A percentile compares a stretch with the other conserved stretches of the same genome.
These are phyloP conservation scores for Heliconius ismenius DNA, from an alignment of 2,888 invertebrate species.

Conservation along the genomic window DNA sequence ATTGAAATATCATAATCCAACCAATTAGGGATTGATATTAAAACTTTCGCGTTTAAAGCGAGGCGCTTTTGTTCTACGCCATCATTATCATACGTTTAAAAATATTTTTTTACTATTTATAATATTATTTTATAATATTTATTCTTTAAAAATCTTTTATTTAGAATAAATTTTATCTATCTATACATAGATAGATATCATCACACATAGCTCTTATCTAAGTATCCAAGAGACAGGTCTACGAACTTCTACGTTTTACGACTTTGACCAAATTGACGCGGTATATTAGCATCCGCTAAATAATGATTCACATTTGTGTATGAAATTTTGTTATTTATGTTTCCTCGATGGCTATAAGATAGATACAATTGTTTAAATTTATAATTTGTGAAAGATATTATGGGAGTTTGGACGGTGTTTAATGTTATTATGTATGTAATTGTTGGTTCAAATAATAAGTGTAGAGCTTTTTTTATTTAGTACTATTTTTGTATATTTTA, in stretches of 20 bases:
- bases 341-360: slow-evolving; percentile 31
- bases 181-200: background rate
- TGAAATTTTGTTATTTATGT: slow-evolving; percentile 40
- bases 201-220: background rate
- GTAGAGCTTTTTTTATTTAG: too few species aligned
- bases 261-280: slow-evolving; percentile 44
- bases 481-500: too few species aligned
- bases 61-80: too few species aligned
- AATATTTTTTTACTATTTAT: too few species aligned
- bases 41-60: too few species aligned
- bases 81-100: too few species aligned
- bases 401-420: too few species aligned
- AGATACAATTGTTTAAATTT: background rate
- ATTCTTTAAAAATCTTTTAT: background rate
- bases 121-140: too few species aligned
- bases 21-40: too few species aligned
- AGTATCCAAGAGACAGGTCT: slow-evolving; percentile 42
- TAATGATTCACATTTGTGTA: slow-evolving; percentile 48
- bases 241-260: slow-evolving; percentile 47
- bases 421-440: too few species aligned
- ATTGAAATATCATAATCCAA: too few species aligned
- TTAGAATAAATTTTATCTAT: background rate
- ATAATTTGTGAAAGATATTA: background rate
- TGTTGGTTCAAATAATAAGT: too few species aligned
- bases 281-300: slow-evolving; percentile 42